A percentile compares a stretch with the other conserved stretches of the same genome.
Conservation (phyloP, 2,797 vertebrate genomes). For the Thalassophryne amazonica region DNA sequence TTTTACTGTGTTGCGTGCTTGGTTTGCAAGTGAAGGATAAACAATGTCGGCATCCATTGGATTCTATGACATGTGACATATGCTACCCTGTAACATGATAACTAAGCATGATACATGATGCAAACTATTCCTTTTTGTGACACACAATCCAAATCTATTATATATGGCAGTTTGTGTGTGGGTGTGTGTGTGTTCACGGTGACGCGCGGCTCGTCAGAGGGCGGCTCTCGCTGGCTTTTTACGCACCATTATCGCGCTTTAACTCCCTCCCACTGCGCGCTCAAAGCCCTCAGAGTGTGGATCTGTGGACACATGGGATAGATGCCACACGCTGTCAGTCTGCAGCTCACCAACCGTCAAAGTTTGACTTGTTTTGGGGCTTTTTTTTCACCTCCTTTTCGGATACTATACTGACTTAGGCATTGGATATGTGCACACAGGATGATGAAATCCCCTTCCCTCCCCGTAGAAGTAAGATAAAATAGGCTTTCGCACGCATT, state of each 20-base stretch:
- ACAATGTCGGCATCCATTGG: too few relatives aligned
- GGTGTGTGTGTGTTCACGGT: too few relatives aligned
- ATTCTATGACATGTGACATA: too few relatives aligned
- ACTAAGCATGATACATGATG: too few relatives aligned
- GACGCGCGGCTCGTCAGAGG: conserved; percentile 53
- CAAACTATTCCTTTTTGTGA: too few relatives aligned
- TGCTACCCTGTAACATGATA: too few relatives aligned
- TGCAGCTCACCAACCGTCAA: conserved; percentile 19
- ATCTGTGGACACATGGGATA: conserved; percentile 37
- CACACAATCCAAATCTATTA: too few relatives aligned
- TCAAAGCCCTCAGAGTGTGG: conserved; percentile 27
- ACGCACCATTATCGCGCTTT: conserved; percentile 60
- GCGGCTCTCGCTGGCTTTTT: conserved; percentile 55
- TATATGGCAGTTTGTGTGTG: too few relatives aligned
- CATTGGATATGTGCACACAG: conserved; percentile 83
- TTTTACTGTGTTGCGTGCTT: too few relatives aligned
- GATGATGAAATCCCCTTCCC: conserved; percentile 82
- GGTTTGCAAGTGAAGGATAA: too few relatives aligned
- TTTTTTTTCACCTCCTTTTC: conserved; percentile 39
- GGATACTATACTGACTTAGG: conserved; percentile 71
- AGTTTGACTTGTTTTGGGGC: conserved; percentile 2
- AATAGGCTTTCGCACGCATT: conserved; percentile 82
- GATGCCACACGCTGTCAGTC: conserved; percentile 33
- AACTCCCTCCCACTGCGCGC: conserved; percentile 46
- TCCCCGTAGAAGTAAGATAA: conserved; percentile 84